Evolutionary conservation across 2,797 vertebrate genomes (phyloP), one percentile per base, ranked within the genome.

Genomic region (Malacoctenus gilli): DNA sequence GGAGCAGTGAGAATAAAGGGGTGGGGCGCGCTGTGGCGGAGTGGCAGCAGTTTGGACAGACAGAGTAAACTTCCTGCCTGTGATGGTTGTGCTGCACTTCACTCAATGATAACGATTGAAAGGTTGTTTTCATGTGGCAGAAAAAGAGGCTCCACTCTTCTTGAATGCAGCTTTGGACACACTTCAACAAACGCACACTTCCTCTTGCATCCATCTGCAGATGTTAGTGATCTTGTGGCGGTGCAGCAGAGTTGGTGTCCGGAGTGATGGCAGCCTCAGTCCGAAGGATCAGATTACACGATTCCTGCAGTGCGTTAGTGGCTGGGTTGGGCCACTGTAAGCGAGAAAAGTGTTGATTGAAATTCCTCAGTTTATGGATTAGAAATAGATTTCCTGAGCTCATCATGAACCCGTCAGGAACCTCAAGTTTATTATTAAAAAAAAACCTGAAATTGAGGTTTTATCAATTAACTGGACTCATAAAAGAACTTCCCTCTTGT

Each of bases 211-310:
- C n/a, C 22, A 23, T 58, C 47, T 69, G 43, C 41, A 50, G 32
- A 41, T 28, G 57, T 72, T 47, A 8, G 59, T 66, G 36, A 53
- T 61, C 43, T 51, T 59, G 36, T 44, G 25, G 15, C 9, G 4
- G 41, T 49, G 37, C 46, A 52, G 57, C 62, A 49, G 60, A 32
- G 46, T 31, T 43, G 39, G 7, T 35, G 21, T 44, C 54, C 14
- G 57, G 19, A 40, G 48, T 14, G 42, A 59, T 36, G 38, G 57
- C 38, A 37, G 40, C 51, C 43, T 41, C 3, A 8, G 13, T 32
- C 1, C 1, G 35, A 48, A 57, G 31, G 43, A 63, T 82, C 70
- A 30, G 52, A 1, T 75, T 68, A 54, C 59, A 59, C 30, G 13
- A 6, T 46, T 42, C 36, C 38, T 48, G 48, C 39, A 43, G 32